Evolutionary conservation across 2,113 vertebrate species (phyloP), one percentile per base, ranked within the genome.

Genomic region (Atlantisia rogersi): DNA sequence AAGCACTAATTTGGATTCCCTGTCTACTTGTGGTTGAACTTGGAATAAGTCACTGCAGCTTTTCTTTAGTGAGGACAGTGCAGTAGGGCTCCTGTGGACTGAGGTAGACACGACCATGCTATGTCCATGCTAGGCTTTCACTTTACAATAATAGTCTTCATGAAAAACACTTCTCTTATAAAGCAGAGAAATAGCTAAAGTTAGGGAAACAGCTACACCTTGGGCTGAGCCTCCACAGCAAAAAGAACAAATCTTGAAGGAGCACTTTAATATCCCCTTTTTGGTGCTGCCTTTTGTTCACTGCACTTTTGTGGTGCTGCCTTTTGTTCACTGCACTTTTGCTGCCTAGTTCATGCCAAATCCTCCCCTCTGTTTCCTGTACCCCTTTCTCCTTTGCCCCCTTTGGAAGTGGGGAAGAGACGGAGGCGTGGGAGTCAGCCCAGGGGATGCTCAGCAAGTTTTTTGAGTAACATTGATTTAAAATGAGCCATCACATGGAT

Each of bases 61-160:
- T 40, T 63, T 3, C 21, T 70, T 86, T 15, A 19, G 32, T 53
- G 44, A 56, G 35, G 40, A 58, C 15, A 46, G 39, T 32, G 25
- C 20, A 65, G 58, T 68, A 69, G 44, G n/a, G 42, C 11, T 9
- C 0, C 0, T 0, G 0, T 15, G 14, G 21, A 11, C 48, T 32
- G 62, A 73, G 42, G 26, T 5, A 15, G 32, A 76, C 7, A 14
- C 0, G 1, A 40, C 48, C 4, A 3, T 55, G 44, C 63, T 85
- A 4, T 42, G 26, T 48, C 55, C 39, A n/a, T 4, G 3, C 21
- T 11, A 8, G 21, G 2, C 25, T 87, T 82, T 73, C 39, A 58
- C 59, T 86, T 52, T 42, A 88, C 64, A 22, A 40, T 48, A 26
- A 14, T 22, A 28, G 12, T 60, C 15, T 63, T 52, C 1, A 1